These are phyloP conservation scores for Fragum fragum DNA, from an alignment of 2,888 invertebrate species.

Conservation along the genomic window DNA sequence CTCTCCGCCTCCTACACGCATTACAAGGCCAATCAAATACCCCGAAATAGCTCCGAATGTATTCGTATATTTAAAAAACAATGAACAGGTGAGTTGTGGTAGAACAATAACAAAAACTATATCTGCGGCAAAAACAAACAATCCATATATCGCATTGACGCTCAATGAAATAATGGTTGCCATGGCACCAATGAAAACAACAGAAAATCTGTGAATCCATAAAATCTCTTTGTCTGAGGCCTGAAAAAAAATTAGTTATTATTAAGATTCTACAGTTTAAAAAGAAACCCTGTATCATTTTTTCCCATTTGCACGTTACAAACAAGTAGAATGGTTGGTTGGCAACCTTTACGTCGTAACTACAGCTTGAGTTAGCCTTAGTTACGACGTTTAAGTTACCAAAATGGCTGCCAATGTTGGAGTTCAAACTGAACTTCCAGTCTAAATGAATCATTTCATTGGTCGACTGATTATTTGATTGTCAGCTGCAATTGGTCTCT, in stretches of 20 bases:
- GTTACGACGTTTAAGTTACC: too few species aligned
- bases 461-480: too few species aligned
- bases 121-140: constrained; percentile 82
- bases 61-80: constrained; percentile 74
- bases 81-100: constrained; percentile 81
- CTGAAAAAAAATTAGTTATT: constrained; percentile 71
- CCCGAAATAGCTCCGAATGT: constrained; percentile 77
- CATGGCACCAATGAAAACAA: constrained; percentile 71
- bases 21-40: constrained; percentile 92
- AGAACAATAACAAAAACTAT: constrained; percentile 82
- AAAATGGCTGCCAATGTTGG: too few species aligned
- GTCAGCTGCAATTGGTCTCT: too few species aligned
- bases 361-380: too few species aligned
- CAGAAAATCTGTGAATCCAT: constrained; percentile 73
- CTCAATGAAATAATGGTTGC: constrained; percentile 74
- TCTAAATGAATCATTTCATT: too few species aligned
- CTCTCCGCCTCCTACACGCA: constrained; percentile 95
- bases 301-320: too few species aligned
- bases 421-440: too few species aligned
- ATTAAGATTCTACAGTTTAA: too few species aligned
- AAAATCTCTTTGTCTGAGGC: constrained; percentile 74
- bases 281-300: too few species aligned
- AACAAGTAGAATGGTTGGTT: too few species aligned
- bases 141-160: constrained; percentile 75
- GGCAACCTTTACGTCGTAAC: too few species aligned